Base-by-base conservation (phyloP, 2,888 invertebrate genomes). In the Stenotaenia linearis region DNA sequence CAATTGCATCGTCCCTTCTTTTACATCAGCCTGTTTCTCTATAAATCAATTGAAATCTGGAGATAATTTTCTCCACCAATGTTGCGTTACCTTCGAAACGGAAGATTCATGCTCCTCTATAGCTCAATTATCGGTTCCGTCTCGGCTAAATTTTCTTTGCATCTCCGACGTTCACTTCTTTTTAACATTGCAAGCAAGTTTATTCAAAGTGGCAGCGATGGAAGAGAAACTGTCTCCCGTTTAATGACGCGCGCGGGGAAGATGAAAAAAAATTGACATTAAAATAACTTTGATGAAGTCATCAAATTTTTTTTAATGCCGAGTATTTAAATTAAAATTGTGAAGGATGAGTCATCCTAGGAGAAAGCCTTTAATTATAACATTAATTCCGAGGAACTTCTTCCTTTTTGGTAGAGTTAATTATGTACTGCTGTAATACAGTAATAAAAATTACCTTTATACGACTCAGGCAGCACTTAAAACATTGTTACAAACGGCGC, bases 81-180 rank as follows among this genome's bases (percentile, higher is more conserved):
- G 23, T 61, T 61, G 61, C 23, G 1, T 23, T 61, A 28, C 61
- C 61, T 61, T 28, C 25, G 61, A 61, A 61, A 61, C 23, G 1
- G 25, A 61, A 6, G 56, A 61, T 61, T 61, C 61, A 25, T 7
- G 61, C 25, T 61, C 15, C 61, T 61, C 23, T 61, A 28, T 28
- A 61, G 61, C 61, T 61, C 61, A 61, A 61, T 61, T 61, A 61
- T 61, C 61, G 61, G 61, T 28, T 28, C 25, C 61, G 61, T 61
- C 61, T 23, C 15, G 61, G 25, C 25, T 61, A 61, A 61, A 61
- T 61, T 61, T 25, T 61, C 61, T 23, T 23, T 61, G 23, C 61
- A 23, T 28, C 61, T 15, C 61, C 61, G 9, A 23, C 61, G 23
- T 61, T 61, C 61, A 28, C 23, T 61, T 61, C 61, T 61, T 45